Conservation (phyloP, 2,797 vertebrate genomes). For the Lateolabrax maculatus region DNA sequence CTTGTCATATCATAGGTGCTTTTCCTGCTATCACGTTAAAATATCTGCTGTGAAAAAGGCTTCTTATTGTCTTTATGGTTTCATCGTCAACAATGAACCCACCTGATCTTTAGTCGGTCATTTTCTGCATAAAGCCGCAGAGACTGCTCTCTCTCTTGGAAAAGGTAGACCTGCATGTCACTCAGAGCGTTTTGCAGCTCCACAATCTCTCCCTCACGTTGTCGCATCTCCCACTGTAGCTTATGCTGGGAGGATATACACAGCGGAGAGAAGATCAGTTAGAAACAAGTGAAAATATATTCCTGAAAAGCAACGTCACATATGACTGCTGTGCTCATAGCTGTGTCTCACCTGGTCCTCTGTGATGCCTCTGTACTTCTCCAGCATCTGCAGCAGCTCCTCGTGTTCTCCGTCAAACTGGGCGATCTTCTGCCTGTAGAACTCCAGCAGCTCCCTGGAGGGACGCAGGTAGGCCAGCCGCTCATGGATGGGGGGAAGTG, state of each 20-base stretch:
- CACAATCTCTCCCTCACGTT: conserved; percentile 91
- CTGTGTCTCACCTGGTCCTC: conserved; percentile 88
- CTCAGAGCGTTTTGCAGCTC: conserved; percentile 95
- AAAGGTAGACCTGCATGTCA: conserved; percentile 96
- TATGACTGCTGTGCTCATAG: not conserved
- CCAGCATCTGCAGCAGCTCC: conserved; percentile 90
- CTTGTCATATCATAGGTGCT: not conserved
- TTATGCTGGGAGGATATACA: conserved; percentile 86
- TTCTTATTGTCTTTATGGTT: not conserved
- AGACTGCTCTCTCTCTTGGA: conserved; percentile 95
- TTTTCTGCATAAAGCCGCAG: conserved; percentile 95
- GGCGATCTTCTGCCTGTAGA: conserved; percentile 92
- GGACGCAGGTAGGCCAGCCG: conserved; percentile 89
- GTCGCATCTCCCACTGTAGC: conserved; percentile 90
- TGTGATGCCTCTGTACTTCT: conserved; percentile 87
- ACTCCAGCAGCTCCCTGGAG: conserved; percentile 93
- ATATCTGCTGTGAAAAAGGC: not conserved
- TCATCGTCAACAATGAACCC: conserved; percentile 10
- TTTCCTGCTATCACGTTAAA: not conserved
- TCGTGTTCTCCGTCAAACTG: conserved; percentile 94
- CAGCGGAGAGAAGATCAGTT: not conserved
- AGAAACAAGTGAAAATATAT: not conserved
- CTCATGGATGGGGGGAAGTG: conserved; percentile 90
- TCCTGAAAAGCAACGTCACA: not conserved
- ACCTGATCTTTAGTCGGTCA: conserved; percentile 97